Evolutionary conservation across 2,797 vertebrate species (phyloP), one percentile per base, ranked within the genome.

Genomic region (Hippoglossus hippoglossus): DNA sequence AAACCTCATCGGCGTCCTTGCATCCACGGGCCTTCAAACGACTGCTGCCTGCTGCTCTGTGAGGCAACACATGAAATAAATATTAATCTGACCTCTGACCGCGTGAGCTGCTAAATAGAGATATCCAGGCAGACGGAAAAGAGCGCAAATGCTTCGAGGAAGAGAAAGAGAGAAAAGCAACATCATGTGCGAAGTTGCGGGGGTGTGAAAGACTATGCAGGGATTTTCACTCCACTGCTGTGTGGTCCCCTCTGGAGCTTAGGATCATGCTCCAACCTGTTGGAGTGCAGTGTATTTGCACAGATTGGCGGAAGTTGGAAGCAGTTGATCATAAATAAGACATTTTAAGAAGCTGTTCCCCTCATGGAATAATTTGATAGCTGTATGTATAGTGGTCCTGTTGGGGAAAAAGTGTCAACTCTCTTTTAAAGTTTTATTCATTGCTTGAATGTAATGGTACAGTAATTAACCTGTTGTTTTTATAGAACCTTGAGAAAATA

Each of bases 31-130:
- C 81, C 89, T 94, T 94, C 92, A 94, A 94, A 95, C 87, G 79
- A 83, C 69, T 50, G 61, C 86, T 82, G 83, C 89, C 91, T 81
- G 83, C 83, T 83, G 91, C 64, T 89, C 87, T 88, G 81, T 78
- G 79, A 88, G 84, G 90, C 89, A 94, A 93, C 90, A 92, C 82
- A 80, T 87, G 81, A 93, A 93, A 93, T 93, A 94, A 94, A 94
- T 93, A 94, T 94, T 94, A 94, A 94, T 91, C 80, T 93, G 90
- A 94, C 91, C 92, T 91, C 86, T 94, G 92, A 91, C 89, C 88
- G 28, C 75, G 76, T 73, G 81, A 90, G 82, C 82, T 83, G 77
- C 81, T 84, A 75, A 88, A 85, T 62, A 75, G 80, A 82, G 86
- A 87, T 87, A 87, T 88, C 74, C 75, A 66, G 67, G 58, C 60